Evolutionary conservation across 2,888 invertebrate genomes (phyloP).

Genomic region (Pollenia angustigena): DNA sequence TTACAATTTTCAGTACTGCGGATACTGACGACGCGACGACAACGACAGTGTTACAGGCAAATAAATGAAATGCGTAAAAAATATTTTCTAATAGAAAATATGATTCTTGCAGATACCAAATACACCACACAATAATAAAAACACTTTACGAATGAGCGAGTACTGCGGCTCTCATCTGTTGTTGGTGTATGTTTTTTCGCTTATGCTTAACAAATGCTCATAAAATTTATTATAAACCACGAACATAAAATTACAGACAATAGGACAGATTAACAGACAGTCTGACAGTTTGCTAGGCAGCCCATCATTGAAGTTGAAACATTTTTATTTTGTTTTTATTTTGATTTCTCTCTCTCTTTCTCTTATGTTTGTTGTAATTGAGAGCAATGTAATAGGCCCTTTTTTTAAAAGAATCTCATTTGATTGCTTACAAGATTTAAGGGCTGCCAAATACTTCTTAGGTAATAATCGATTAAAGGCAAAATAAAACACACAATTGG

Average conservation of each 20-base stretch:
- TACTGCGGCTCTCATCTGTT: neutral
- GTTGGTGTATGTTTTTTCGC: constrained; percentile 30
- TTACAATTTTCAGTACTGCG: neutral
- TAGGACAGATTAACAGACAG: neutral
- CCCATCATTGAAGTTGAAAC: constrained; percentile 5
- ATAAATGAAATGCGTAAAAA: constrained; percentile 38
- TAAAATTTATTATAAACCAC: constrained; percentile 41
- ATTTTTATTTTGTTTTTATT: constrained; percentile 16
- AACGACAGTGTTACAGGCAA: neutral
- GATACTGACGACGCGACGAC: neutral
- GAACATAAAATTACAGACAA: constrained; percentile 15
- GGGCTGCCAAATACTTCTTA: no score
- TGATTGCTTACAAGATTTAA: no score
- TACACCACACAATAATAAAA: constrained; percentile 2
- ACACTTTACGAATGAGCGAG: constrained; percentile 5
- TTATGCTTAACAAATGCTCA: constrained; percentile 54
- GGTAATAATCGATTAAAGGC: no score
- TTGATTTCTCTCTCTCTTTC: no score
- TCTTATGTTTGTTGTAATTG: no score
- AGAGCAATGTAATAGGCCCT: no score
- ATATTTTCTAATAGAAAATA: neutral
- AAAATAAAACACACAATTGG: no score
- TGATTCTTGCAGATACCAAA: constrained; percentile 24
- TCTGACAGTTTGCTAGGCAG: neutral
- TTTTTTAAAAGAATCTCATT: no score